Evolutionary conservation across 2,113 vertebrate species (phyloP), one percentile per base, ranked within the genome.

Genomic region (Cyanistes caeruleus): DNA sequence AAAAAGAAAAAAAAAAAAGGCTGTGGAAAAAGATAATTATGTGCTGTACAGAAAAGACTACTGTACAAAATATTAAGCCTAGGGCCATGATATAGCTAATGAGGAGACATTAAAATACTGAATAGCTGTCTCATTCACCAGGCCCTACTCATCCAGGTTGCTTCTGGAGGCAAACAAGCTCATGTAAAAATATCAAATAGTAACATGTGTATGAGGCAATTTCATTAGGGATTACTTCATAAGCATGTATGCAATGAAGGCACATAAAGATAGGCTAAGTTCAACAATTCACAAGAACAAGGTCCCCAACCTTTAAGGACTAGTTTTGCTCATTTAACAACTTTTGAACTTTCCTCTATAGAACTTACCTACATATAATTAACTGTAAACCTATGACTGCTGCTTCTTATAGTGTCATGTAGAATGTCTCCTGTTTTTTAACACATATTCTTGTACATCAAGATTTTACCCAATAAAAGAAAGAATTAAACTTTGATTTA

Each of bases 161-260:
- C 73, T 76, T 52, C 2, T 58, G 69, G n/a, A 94, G 51, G 78
- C 46, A 87, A 76, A 65, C 15, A 84, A 44, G n/a, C n/a, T n/a
- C n/a, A 25, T 25, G 41, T 62, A 89, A 95, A 95, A 94, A 85
- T 33, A 83, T 65, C 53, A 90, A 59, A 46, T 23, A 41, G 63
- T 59, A 69, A 69, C 53, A 44, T 77, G 58, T 69, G 21, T 65
- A 56, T 44, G 37, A 81, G 39, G 41, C 10, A 81, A 53, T 56
- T 74, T 91, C n/a, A 78, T 94, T 87, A 84, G 87, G 44, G 49
- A 95, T 82, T 91, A 86, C 49, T 87, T 87, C n/a, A 44, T 48
- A 72, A 79, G 49, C 25, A 37, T 33, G 14, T 68, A 31, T 23
- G 72, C n/a, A 75, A 20, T 21, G 62, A 52, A 72, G 77, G 49